phyloP scores from a whole-genome alignment of 2,113 vertebrate species.

The Tonatia bakeri region DNA sequence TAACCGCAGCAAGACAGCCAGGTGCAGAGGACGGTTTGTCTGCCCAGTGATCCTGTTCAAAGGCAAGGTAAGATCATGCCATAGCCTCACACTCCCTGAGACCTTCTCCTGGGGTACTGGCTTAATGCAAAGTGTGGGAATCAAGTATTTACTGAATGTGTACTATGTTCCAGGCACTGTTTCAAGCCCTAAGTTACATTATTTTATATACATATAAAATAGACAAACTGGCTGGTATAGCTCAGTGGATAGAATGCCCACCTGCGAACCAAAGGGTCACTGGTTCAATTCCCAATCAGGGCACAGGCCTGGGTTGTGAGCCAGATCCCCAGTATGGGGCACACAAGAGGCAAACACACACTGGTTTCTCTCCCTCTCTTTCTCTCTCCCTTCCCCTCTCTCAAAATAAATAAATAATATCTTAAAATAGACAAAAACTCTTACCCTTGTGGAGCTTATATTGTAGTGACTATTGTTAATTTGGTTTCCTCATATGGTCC shows the following conservation, averaged over 20 bases:
- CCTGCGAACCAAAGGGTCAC: too few relatives aligned
- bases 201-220: neutral
- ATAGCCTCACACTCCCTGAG: neutral
- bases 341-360: too few relatives aligned
- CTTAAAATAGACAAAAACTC: neutral
- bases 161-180: neutral
- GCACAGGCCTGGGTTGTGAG: too few relatives aligned
- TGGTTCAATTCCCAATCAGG: too few relatives aligned
- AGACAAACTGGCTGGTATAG: neutral
- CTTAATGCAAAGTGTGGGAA: neutral
- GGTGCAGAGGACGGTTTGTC: slow-evolving; percentile 96
- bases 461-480: neutral
- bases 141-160: neutral
- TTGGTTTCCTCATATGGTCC: neutral
- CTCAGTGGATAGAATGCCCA: too few relatives aligned
- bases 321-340: too few relatives aligned
- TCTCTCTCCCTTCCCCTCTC: too few relatives aligned
- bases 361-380: too few relatives aligned
- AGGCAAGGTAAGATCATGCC: slow-evolving; percentile 89
- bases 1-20: slow-evolving; percentile 94
- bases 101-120: neutral
- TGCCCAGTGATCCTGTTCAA: slow-evolving; percentile 98
- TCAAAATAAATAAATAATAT: too few relatives aligned
- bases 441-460: neutral
- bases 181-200: neutral